Base-by-base conservation (phyloP, 2,113 vertebrate genomes). In the Gallinago media region DNA sequence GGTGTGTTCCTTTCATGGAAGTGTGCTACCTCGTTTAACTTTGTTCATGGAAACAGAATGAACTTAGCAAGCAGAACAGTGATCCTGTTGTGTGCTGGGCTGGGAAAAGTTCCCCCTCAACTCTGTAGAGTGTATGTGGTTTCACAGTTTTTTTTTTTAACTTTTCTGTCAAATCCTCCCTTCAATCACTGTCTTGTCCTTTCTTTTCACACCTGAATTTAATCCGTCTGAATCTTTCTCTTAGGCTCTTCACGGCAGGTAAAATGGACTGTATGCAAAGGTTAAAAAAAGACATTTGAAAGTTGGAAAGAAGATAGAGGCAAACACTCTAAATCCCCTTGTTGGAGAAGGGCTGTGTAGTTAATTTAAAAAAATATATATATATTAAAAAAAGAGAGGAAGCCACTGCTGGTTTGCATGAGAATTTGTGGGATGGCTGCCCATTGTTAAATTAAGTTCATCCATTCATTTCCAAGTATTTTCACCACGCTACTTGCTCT, bases 401-500 rank as follows among this genome's bases (percentile, higher is more conserved):
- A 95, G 91, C 94, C 91, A 96, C 94, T 88, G 66, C 85, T 95
- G 93, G 73, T 98, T 98, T 98, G 92, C 96, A 97, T 97, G 97
- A 97, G 92, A 97, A 97, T 96, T 96, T 97, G 94, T 97, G 96
- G 97, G 97, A 97, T 78, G 27, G 68, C 66, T 98, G 98, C 96
- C 97, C 96, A 91, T 93, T 97, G 94, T 97, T 98, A 98, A 98
- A 98, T 98, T 97, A 96, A 97, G 92, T 97, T 97, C 92, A 97
- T 97, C 97, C 97, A 97, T 98, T 98, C 93, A 96, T 97, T 98
- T 98, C 96, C 88, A 97, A 98, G 97, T 97, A 94, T 97, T 98
- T 98, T 97, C 97, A 95, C 83, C 90, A 86, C 92, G 77, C 85
- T 97, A 77, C 90, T 97, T 96, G 88, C 92, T 97, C 95, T 96